phyloP scores from a whole-genome alignment of 2,113 vertebrate species.

The Tyrannus savana region DNA sequence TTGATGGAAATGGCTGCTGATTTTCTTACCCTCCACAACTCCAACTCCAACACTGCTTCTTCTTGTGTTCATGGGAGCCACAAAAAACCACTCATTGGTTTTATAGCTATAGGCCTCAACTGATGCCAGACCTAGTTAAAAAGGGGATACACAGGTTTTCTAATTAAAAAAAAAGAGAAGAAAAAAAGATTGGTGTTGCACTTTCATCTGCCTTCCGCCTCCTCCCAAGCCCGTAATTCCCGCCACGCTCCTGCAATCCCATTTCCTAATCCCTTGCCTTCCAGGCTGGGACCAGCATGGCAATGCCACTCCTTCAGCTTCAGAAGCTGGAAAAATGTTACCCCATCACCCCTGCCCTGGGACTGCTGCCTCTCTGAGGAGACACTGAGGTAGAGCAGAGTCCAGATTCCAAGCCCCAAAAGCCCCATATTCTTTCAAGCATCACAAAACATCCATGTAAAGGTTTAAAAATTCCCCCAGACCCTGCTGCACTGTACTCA shows the following conservation, averaged over 20 bases:
- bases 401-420: neutral
- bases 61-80: conserved; percentile 95
- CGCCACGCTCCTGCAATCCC: neutral
- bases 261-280: neutral
- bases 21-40: conserved; percentile 89
- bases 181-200: conserved; percentile 70
- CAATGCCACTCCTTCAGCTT: neutral
- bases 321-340: neutral
- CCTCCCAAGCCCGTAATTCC: conserved; percentile 37
- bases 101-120: conserved; percentile 92
- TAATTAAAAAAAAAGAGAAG: conserved; percentile 72
- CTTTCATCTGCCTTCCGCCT: conserved; percentile 47
- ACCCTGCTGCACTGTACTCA: neutral
- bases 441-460: neutral
- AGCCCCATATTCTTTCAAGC: neutral
- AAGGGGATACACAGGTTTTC: conserved; percentile 68
- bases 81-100: conserved; percentile 92
- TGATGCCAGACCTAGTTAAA: conserved; percentile 86
- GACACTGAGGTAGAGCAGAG: neutral
- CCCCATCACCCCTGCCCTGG: neutral
- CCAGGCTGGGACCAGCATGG: neutral
- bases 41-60: conserved; percentile 97
- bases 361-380: neutral
- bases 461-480: neutral
- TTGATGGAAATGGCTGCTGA: neutral